Conservation (phyloP, 2,888 invertebrate genomes). For the Parthenolecanium corni region DNA sequence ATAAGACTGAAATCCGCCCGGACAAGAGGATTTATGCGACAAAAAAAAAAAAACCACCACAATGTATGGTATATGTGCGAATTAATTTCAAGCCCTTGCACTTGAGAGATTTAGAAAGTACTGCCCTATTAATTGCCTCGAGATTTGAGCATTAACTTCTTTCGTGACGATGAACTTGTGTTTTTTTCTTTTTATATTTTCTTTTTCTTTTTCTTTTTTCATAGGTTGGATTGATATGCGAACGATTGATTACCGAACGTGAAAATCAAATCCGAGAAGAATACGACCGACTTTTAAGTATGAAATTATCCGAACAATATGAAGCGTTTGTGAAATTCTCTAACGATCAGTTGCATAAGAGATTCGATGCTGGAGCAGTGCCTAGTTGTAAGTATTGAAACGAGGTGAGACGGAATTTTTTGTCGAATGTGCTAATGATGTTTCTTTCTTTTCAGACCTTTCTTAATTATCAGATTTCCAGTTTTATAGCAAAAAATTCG, state of each 20-base stretch:
- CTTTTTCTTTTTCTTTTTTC: conserved; percentile 20
- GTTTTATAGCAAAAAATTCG: too few relatives aligned
- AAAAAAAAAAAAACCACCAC: too few relatives aligned
- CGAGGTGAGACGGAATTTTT: too few relatives aligned
- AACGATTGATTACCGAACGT: conserved; percentile 89
- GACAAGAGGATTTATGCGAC: too few relatives aligned
- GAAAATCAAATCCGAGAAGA: conserved; percentile 88
- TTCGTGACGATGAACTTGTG: background rate
- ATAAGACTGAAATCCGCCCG: too few relatives aligned
- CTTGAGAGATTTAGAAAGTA: too few relatives aligned
- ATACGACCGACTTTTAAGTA: conserved; percentile 84
- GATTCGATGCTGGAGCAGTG: conserved; percentile 35
- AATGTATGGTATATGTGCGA: too few relatives aligned
- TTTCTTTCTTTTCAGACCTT: too few relatives aligned
- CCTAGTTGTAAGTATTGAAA: conserved; percentile 36
- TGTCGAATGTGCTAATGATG: too few relatives aligned
- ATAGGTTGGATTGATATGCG: conserved; percentile 91
- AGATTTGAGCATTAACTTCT: background rate
- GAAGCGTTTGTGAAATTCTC: conserved; percentile 98
- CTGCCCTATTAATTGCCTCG: conserved; percentile 1
- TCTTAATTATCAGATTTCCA: too few relatives aligned
- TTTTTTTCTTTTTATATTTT: too few relatives aligned
- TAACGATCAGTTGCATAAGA: conserved; percentile 86
- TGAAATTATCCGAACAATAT: conserved; percentile 94
- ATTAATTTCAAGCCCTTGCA: too few relatives aligned